These are phyloP conservation scores for Tenthredo scrophulariae DNA, from an alignment of 2,888 invertebrate species.

Conservation along the genomic window DNA sequence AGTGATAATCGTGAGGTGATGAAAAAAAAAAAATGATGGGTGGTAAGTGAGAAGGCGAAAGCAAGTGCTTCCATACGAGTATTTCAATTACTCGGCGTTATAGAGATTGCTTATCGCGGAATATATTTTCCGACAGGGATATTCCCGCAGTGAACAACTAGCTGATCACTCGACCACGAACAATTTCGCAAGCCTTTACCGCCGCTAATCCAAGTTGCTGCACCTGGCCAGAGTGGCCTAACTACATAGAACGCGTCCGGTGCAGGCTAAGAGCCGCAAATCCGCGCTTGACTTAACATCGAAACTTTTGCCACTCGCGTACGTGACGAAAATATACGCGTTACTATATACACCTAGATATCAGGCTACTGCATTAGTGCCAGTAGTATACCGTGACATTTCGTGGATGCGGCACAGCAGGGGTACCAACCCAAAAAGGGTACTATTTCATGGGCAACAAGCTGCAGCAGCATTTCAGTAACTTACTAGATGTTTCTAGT, in stretches of 20 bases:
- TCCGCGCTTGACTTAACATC: slow-evolving; percentile 49
- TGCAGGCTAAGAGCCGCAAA: slow-evolving; percentile 36
- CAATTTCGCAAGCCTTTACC: slow-evolving; percentile 47
- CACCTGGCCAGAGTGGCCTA: slow-evolving; percentile 47
- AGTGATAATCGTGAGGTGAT: background rate
- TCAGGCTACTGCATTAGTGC: background rate
- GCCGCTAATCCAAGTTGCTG: slow-evolving; percentile 37
- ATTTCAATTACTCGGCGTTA: background rate
- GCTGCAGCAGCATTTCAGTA: no score
- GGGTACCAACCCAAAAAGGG: no score
- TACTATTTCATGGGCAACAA: no score
- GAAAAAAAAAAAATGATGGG: background rate
- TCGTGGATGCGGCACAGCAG: no score
- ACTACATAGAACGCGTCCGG: slow-evolving; percentile 46
- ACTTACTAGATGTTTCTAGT: no score
- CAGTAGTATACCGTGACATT: no score
- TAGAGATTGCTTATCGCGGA: slow-evolving; percentile 34
- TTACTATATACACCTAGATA: slow-evolving; percentile 2
- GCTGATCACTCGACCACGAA: slow-evolving; percentile 47
- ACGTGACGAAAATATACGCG: slow-evolving; percentile 39
- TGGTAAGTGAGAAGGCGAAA: slow-evolving; percentile 8
- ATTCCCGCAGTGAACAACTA: slow-evolving; percentile 19
- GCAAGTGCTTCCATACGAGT: slow-evolving; percentile 17
- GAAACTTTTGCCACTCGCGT: slow-evolving; percentile 44
- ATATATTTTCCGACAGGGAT: slow-evolving; percentile 38